Evolutionary conservation across 2,113 vertebrate species (phyloP), one percentile per base, ranked within the genome.

Genomic region (Xiphias gladius): DNA sequence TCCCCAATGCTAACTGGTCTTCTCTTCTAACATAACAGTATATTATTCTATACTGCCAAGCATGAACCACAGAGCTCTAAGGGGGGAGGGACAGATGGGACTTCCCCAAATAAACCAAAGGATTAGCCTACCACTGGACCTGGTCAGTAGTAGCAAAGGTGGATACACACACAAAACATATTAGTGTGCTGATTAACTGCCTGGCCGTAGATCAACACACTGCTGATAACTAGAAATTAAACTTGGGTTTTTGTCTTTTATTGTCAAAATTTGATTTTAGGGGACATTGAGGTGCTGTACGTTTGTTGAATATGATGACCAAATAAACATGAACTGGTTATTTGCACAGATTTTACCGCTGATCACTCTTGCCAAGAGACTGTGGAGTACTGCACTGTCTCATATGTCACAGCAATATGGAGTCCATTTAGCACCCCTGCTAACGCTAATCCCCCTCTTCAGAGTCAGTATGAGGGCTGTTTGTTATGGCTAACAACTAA

Each of bases 1-100:
- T 92, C 90, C 86, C 89, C 73, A 76, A 83, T 67, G 74, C 85
- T 88, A 89, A 83, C 89, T 39, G 84, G 81, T 86, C 88, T 89
- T 67, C 82, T 88, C 79, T 88, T 66, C 87, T 88, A 90, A 84
- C 91, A 88, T 91, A 92, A 91, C 89, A 86, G 92, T 93, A 90
- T 94, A 93, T 93, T 93, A 92, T 93, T 92, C 80, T 92, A 88
- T 90, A 90, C 89, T 80, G 90, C 88, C 88, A 85, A 90, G 86
- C 86, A 63, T 90, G 91, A 92, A 91, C 90, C 91, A 89, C 92
- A 92, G 86, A 83, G 77, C 87, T 81, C 88, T 86, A 59, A 50
- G 85, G 84, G 78, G 55, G 76, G 76, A 81, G 86, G 84, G 89
- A 90, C 80, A 85, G 85, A 89, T 84, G 81, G 88, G 91, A 86